phyloP scores from a whole-genome alignment of 2,113 vertebrate genomes.

The Typhlomys cinereus region DNA sequence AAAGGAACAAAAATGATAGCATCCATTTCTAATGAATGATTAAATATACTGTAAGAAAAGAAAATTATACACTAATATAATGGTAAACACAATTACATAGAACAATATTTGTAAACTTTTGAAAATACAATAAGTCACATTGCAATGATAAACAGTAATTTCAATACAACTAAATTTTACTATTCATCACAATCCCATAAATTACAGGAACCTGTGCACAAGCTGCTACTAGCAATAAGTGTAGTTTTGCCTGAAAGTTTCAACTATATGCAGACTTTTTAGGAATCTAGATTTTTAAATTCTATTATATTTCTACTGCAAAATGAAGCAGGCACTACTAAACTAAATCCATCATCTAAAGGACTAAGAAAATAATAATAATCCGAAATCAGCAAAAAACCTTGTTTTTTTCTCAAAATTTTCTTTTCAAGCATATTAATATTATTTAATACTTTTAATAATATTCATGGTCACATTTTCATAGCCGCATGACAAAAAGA shows the following conservation, averaged over 20 bases:
- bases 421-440: slow-evolving; percentile 83
- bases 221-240: slow-evolving; percentile 54
- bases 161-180: slow-evolving; percentile 40
- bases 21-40: slow-evolving; percentile 50
- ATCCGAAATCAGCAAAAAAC: slow-evolving; percentile 57
- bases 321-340: slow-evolving; percentile 56
- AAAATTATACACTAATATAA: slow-evolving; percentile 41
- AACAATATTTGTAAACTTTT: slow-evolving; percentile 39
- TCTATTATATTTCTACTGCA: slow-evolving; percentile 46
- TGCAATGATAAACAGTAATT: slow-evolving; percentile 33
- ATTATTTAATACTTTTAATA: slow-evolving; percentile 83
- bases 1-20: slow-evolving; percentile 49
- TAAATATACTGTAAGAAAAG: slow-evolving; percentile 36
- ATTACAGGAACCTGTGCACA: slow-evolving; percentile 48
- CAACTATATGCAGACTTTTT: slow-evolving; percentile 31
- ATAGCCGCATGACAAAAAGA: slow-evolving; percentile 91
- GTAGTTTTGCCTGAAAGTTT: slow-evolving; percentile 49
- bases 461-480: slow-evolving; percentile 93
- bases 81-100: slow-evolving; percentile 49
- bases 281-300: slow-evolving; percentile 54
- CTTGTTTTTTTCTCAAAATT: slow-evolving; percentile 85
- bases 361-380: slow-evolving; percentile 41
- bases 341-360: slow-evolving; percentile 48
- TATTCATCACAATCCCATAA: slow-evolving; percentile 54
- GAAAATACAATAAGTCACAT: slow-evolving; percentile 51